Base-by-base conservation (phyloP, 2,888 invertebrate genomes). In the Orthonevra nobilis region DNA sequence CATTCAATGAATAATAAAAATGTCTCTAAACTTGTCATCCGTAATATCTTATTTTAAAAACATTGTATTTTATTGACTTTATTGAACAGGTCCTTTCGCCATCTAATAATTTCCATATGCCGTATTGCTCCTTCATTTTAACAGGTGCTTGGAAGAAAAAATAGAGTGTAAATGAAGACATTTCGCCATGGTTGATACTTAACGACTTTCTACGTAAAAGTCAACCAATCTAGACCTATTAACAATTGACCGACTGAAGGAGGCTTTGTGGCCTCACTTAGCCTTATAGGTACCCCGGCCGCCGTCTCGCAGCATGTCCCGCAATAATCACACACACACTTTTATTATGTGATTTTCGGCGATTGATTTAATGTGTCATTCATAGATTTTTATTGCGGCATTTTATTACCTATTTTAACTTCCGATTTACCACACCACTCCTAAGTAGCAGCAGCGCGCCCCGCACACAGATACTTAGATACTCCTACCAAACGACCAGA, bases 341-440 rank as follows among this genome's bases (percentile, higher is more conserved):
- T 70, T 68, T 81, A 83, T 84, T 84, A 85, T 84, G 83, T 85
- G 86, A 86, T 86, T 87, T 88, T 87, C 85, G 88, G 84, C 89
- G 86, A 88, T 88, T 88, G 88, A 88, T 87, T 88, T 88, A 88
- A 88, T 87, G 88, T 88, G 89, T 87, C 88, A 88, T 88, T 88
- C 87, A 87, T 86, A 87, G 86, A 86, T 87, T 88, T 88, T 89
- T 88, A 88, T 89, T 86, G 86, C 86, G 84, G 82, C 85, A 83
- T 88, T 88, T 88, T 88, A 88, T 88, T 87, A 86, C 88, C 87
- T 85, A 85, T 86, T 87, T 88, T 87, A 86, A 88, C 88, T 88
- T 88, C 86, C 88, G 89, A 87, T 87, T 88, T 88, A 87, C 87
- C 88, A 87, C 87, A 86, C 86, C 87, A 86, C 83, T 86, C 81